Evolutionary conservation across 2,113 vertebrate species (phyloP), one percentile per base, ranked within the genome.

Genomic region (Cardinalis cardinalis): DNA sequence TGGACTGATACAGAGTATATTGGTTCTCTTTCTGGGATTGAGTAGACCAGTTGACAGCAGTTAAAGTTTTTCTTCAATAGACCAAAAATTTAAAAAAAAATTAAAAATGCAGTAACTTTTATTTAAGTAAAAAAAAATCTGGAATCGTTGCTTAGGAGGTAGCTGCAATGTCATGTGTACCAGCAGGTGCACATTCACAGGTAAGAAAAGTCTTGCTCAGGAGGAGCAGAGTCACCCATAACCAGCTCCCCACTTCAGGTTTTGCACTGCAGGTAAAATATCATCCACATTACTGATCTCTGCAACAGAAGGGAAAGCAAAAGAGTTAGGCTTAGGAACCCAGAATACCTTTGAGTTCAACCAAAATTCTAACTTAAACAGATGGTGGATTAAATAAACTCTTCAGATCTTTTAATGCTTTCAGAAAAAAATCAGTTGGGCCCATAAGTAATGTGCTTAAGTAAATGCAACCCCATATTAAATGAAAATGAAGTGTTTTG

Each of bases 201-300:
- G 73, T 51, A 64, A 60, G 58, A 59, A 6, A 38, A 31, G 7
- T 41, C 32, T n/a, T 88, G 38, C 17, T 63, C 12, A 40, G 53
- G 36, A 18, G 68, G 40, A 78, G 32, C 20, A 72, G 20, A 72
- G 20, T 49, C 19, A 59, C 10, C 48, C 68, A 90, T 71, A 93
- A 29, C 69, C 59, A 66, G 68, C 74, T 75, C 5, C 92, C 76
- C 96, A 53, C 72, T 98, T 98, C 96, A 99, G 73, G 52, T 95
- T 95, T 80, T 43, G 96, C 85, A 99, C 96, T 65, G 97, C 91
- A 51, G 98, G 98, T 89, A 99, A 92, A 96, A 99, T 97, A 73
- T 98, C 98, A 48, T 98, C 98, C 94, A 99, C 58, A 6, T 96
- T 96, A 76, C 84, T 96, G 93, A 99, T 97, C 83, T 97, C 99